These are phyloP conservation scores for Neogobius melanostomus DNA, from an alignment of 2,113 vertebrate genomes.

Conservation along the genomic window DNA sequence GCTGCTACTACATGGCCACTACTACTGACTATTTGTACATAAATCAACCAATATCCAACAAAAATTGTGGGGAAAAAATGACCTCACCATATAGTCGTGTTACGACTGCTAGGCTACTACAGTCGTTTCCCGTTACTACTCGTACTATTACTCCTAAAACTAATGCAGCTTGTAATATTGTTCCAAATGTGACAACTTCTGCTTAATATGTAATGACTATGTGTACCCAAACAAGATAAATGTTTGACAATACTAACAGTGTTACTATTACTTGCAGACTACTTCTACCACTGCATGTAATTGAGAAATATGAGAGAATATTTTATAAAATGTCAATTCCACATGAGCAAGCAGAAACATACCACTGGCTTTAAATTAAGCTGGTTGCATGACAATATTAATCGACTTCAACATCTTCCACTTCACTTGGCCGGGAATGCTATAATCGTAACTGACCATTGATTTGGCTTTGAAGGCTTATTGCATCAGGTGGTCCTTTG, in stretches of 20 bases:
- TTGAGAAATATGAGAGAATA: neutral
- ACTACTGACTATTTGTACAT: neutral
- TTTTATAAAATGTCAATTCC: neutral
- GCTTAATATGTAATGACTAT: too few relatives aligned
- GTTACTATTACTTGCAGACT: too few relatives aligned
- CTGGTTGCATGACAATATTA: constrained; percentile 1
- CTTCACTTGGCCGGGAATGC: constrained; percentile 23
- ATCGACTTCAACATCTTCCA: neutral
- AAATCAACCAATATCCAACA: too few relatives aligned
- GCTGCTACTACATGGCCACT: neutral
- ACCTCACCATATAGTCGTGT: too few relatives aligned
- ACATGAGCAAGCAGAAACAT: neutral
- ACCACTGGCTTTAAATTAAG: neutral
- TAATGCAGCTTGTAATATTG: neutral
- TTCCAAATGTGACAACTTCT: neutral
- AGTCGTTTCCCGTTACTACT: neutral
- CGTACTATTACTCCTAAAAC: neutral
- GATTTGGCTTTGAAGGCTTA: constrained; percentile 47
- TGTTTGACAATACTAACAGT: too few relatives aligned
- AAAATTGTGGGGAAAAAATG: too few relatives aligned
- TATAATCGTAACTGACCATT: constrained; percentile 27
- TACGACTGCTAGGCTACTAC: too few relatives aligned
- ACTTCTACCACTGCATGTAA: too few relatives aligned
- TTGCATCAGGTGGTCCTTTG: constrained; percentile 22
- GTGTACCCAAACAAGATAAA: too few relatives aligned